Evolutionary conservation across 1,140 invertebrate species (phyloP).

Genomic region (Ruditapes philippinarum): DNA sequence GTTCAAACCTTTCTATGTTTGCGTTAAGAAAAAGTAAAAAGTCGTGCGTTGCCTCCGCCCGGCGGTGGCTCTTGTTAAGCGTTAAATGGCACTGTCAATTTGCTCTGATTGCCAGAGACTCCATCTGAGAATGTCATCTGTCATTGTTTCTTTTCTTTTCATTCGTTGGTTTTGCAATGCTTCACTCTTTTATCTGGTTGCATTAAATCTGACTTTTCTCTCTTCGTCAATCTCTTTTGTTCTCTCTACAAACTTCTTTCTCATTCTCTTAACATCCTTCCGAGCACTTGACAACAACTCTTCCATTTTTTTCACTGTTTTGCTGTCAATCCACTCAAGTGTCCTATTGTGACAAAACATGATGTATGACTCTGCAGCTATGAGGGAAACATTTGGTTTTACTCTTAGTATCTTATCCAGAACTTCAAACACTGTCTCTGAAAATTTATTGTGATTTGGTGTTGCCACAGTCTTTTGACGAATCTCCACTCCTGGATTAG

Average conservation of each 20-base stretch:
- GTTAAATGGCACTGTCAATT: constrained; percentile 7
- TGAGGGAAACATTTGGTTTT: constrained; percentile 20
- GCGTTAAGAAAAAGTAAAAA: too few relatives aligned
- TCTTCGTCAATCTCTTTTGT: neutral
- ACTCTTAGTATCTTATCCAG: constrained; percentile 21
- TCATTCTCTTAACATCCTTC: constrained; percentile 27
- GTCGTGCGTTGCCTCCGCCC: too few relatives aligned
- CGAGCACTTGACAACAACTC: neutral
- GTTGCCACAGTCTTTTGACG: neutral
- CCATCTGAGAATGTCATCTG: constrained; percentile 24
- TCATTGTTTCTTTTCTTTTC: constrained; percentile 28
- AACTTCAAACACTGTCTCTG: constrained; percentile 36
- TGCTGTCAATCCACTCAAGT: neutral
- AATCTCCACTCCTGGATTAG: neutral
- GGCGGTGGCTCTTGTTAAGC: too few relatives aligned
- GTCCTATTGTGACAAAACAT: constrained; percentile 41
- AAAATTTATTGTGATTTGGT: constrained; percentile 26
- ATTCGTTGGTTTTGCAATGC: neutral
- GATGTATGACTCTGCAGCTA: constrained; percentile 41
- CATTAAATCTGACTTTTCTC: neutral
- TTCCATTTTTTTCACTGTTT: neutral
- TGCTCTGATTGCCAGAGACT: constrained; percentile 44
- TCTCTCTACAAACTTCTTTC: neutral
- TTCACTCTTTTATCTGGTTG: neutral
- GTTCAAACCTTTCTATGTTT: too few relatives aligned